Evolutionary conservation across 2,888 invertebrate species (phyloP).

Genomic region (Crepidodera aurea): DNA sequence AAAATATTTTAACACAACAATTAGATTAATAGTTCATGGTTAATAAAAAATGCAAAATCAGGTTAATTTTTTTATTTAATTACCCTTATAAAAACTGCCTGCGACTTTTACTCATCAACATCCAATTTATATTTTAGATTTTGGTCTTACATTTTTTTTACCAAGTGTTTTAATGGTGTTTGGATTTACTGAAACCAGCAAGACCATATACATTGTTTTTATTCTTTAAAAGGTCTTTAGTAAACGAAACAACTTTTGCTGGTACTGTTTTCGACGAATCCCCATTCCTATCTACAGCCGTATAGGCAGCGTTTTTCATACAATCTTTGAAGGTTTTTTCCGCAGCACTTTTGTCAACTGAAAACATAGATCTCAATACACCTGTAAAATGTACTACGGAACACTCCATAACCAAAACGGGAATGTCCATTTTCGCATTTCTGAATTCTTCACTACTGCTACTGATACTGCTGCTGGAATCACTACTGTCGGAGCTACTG

Average conservation of each 20-base stretch:
- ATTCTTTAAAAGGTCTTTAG: neutral
- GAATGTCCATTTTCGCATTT: neutral
- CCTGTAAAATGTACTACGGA: conserved; percentile 4
- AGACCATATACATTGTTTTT: neutral
- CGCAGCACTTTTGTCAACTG: neutral
- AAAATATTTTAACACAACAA: neutral
- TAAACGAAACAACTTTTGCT: no score
- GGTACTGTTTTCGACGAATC: no score
- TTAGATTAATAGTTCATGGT: neutral
- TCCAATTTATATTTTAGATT: neutral
- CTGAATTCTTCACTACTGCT: neutral
- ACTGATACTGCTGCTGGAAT: neutral
- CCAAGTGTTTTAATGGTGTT: neutral
- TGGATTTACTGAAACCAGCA: neutral
- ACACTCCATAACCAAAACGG: conserved; percentile 8
- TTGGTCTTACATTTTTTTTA: neutral
- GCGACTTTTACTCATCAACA: neutral
- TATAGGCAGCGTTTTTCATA: conserved; percentile 2
- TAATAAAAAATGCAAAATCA: conserved; percentile 1
- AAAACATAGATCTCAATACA: conserved; percentile 7
- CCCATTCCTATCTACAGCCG: no score
- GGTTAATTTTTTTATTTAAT: neutral
- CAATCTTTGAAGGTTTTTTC: conserved; percentile 6
- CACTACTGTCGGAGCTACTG: no score
- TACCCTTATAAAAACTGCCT: conserved; percentile 3